phyloP scores from a whole-genome alignment of 2,113 vertebrate species.

The Tragelaphus scriptus region DNA sequence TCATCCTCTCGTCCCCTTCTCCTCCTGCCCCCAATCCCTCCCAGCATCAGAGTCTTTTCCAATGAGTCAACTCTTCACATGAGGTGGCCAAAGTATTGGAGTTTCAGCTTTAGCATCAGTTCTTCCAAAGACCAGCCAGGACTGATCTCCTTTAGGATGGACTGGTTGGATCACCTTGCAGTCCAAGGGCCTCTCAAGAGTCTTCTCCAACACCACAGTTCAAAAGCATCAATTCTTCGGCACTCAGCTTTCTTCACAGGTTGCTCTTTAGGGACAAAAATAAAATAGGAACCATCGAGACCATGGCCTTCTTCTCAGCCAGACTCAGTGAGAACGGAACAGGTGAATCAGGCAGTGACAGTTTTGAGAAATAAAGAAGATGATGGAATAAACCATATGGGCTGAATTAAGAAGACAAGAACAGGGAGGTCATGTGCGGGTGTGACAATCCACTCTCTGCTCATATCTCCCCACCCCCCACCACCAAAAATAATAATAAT shows the following conservation, averaged over 20 bases:
- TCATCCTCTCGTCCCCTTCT: no score
- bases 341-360: rapidly evolving
- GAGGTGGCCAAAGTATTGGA: no score
- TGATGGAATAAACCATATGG: rapidly evolving
- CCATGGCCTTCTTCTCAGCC: background rate
- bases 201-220: no score
- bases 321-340: background rate
- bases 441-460: background rate
- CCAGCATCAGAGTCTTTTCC: no score
- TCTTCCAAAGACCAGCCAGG: no score
- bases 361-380: background rate
- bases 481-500: background rate
- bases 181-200: no score
- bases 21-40: no score
- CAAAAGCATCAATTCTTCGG: no score
- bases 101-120: no score
- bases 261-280: background rate
- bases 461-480: rapidly evolving
- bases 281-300: background rate
- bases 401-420: background rate
- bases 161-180: no score
- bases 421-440: rapidly evolving
- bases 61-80: no score
- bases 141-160: no score
- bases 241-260: rapidly evolving